Percentiles rank a stretch among this genome's conserved stretches.
phyloP scores from a whole-genome alignment of 2,888 invertebrate species.

The Synanthedon vespiformis region DNA sequence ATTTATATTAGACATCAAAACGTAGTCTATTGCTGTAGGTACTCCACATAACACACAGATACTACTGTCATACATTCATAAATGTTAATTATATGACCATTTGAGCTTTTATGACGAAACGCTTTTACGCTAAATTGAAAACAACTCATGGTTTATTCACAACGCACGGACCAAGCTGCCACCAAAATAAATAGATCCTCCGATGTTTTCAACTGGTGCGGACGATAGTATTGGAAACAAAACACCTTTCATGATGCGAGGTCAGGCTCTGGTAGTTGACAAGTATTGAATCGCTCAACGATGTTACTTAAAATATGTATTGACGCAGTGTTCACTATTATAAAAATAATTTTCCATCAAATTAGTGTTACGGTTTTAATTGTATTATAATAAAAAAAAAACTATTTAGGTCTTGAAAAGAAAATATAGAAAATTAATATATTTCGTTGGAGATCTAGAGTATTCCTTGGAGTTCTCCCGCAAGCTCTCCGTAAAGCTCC shows the following conservation, averaged over 20 bases:
- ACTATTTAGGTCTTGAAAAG: too few species aligned
- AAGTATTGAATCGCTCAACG: conserved; percentile 5
- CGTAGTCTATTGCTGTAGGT: too few species aligned
- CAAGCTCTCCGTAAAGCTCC: too few species aligned
- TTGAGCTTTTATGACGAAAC: conserved; percentile 55
- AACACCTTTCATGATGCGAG: conserved; percentile 10
- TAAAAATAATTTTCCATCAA: too few species aligned
- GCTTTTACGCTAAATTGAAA: conserved; percentile 68
- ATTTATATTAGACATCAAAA: too few species aligned
- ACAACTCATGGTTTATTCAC: conserved; percentile 69
- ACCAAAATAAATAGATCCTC: conserved; percentile 35
- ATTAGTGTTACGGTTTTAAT: too few species aligned
- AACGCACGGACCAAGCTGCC: conserved; percentile 30
- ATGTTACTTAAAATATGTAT: conserved; percentile 12
- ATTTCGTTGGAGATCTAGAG: too few species aligned
- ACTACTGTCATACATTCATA: conserved; percentile 35
- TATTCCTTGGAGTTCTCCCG: too few species aligned
- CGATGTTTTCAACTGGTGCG: not conserved
- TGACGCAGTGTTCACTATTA: conserved; percentile 22
- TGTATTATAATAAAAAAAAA: too few species aligned
- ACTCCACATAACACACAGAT: conserved; percentile 3
- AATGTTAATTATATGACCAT: conserved; percentile 53
- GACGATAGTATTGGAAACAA: not conserved
- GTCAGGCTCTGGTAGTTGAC: conserved; percentile 22
- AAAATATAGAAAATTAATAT: too few species aligned